Percentiles rank a stretch among this genome's conserved stretches.
phyloP scores from a whole-genome alignment of 1,140 invertebrate species.

The Papilio polytes region DNA sequence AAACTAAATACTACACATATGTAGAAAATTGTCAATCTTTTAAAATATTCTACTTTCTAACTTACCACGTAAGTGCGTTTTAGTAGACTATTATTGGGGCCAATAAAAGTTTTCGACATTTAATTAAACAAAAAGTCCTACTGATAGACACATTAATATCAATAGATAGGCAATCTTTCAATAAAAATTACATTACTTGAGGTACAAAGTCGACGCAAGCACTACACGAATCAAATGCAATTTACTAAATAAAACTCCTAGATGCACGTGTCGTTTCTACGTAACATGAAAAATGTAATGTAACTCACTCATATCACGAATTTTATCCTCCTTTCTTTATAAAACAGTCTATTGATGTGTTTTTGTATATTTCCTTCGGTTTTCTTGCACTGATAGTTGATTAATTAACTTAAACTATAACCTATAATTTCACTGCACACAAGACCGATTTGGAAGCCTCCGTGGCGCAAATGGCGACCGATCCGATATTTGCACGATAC shows the following conservation, averaged over 20 bases:
- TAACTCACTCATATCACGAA: slow-evolving; percentile 67
- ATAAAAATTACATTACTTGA: slow-evolving; percentile 34
- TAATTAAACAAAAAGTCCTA: slow-evolving; percentile 45
- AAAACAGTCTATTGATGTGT: slow-evolving; percentile 44
- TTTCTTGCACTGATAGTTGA: slow-evolving; percentile 61
- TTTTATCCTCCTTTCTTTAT: slow-evolving; percentile 51
- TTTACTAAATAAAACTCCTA: slow-evolving; percentile 48
- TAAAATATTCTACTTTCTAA: slow-evolving; percentile 66
- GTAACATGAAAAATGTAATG: slow-evolving; percentile 44
- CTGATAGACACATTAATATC: background rate
- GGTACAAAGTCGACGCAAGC: slow-evolving; percentile 39
- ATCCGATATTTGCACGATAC: slow-evolving; percentile 58
- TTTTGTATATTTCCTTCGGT: slow-evolving; percentile 50
- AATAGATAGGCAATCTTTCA: slow-evolving; percentile 41
- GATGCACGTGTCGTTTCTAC: slow-evolving; percentile 59
- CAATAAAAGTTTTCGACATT: slow-evolving; percentile 42
- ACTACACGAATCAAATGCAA: slow-evolving; percentile 49
- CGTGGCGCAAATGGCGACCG: slow-evolving; percentile 80
- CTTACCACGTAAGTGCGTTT: slow-evolving; percentile 42
- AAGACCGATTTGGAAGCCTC: slow-evolving; percentile 56
- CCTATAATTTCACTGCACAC: slow-evolving; percentile 71
- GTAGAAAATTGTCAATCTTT: slow-evolving; percentile 55
- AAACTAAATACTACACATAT: background rate
- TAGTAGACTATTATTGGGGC: slow-evolving; percentile 31
- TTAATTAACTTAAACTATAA: slow-evolving; percentile 65